Percentiles rank a stretch among this genome's conserved stretches.
phyloP scores from a whole-genome alignment of 2,797 vertebrate genomes.

The Arrhamphus sclerolepis region DNA sequence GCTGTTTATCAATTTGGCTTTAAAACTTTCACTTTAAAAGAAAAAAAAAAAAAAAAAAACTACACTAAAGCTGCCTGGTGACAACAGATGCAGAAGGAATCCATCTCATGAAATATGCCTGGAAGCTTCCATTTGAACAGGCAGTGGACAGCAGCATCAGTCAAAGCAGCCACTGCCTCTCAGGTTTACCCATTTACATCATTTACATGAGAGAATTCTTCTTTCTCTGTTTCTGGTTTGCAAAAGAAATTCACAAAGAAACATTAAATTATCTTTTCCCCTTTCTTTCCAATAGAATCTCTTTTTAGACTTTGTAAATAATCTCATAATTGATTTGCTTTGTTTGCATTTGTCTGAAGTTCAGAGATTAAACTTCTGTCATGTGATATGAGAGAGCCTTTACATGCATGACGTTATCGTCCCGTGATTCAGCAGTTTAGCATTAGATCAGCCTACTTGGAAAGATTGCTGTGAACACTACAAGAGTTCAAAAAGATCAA shows the following conservation, averaged over 20 bases:
- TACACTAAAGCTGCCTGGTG: constrained; percentile 42
- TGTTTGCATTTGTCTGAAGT: too few relatives aligned
- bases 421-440: too few relatives aligned
- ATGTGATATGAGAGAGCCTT: too few relatives aligned
- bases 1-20: constrained; percentile 75
- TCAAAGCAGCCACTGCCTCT: constrained; percentile 57
- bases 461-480: too few relatives aligned
- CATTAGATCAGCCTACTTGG: too few relatives aligned
- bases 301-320: too few relatives aligned
- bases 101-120: constrained; percentile 76
- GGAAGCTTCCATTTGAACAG: constrained; percentile 69
- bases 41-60: constrained; percentile 37
- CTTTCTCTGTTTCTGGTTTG: constrained; percentile 31
- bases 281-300: too few relatives aligned
- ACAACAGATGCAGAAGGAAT: constrained; percentile 71
- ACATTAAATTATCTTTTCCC: neutral
- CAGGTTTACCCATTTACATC: constrained; percentile 49
- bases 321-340: neutral
- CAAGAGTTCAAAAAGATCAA: too few relatives aligned
- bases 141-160: constrained; percentile 58
- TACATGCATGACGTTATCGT: too few relatives aligned
- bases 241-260: constrained; percentile 18
- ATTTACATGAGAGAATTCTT: constrained; percentile 48
- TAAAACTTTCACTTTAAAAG: constrained; percentile 66
- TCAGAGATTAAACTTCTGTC: too few relatives aligned